Percentiles rank a stretch among this genome's conserved stretches.
phyloP scores from a whole-genome alignment of 2,113 vertebrate genomes.

The Lepidothrix coronata region DNA sequence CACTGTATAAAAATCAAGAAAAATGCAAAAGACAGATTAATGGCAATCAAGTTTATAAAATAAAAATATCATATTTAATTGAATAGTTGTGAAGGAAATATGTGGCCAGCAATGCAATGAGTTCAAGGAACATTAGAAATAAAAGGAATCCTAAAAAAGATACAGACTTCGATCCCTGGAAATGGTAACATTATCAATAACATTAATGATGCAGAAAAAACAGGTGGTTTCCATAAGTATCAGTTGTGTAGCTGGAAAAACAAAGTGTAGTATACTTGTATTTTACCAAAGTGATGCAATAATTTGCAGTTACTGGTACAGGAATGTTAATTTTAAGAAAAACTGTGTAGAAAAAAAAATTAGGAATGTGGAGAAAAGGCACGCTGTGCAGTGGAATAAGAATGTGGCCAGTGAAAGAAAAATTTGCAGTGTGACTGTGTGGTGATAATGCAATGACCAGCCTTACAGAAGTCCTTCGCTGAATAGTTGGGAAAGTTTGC shows the following conservation, averaged over 20 bases:
- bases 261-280: not conserved
- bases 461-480: not conserved
- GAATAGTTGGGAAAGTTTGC: not conserved
- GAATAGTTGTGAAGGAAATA: not conserved
- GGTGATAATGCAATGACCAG: not conserved
- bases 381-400: not conserved
- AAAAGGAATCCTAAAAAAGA: not conserved
- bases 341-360: not conserved
- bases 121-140: not conserved
- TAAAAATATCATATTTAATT: not conserved
- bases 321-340: not conserved
- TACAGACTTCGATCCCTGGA: not conserved
- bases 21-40: not conserved
- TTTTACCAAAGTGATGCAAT: not conserved
- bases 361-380: not conserved
- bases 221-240: not conserved
- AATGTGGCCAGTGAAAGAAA: not conserved
- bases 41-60: not conserved
- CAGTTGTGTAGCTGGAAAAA: not conserved
- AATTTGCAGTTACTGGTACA: not conserved
- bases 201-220: not conserved
- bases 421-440: not conserved
- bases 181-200: not conserved
- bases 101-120: not conserved
- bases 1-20: not conserved